These are phyloP conservation scores for Drosophila littoralis DNA, from an alignment of 1,140 invertebrate species.

Conservation along the genomic window DNA sequence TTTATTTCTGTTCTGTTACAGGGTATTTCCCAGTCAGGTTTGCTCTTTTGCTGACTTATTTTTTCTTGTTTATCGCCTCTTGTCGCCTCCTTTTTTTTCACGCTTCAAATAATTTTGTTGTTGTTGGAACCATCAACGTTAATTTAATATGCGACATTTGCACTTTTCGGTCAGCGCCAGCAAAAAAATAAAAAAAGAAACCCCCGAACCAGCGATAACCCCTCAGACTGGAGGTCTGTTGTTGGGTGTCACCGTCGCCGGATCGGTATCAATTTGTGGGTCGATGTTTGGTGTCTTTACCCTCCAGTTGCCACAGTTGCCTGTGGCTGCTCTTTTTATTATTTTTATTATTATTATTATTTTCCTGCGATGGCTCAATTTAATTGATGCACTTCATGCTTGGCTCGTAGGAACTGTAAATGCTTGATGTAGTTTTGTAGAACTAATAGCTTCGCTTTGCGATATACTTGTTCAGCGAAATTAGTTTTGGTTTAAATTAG, in stretches of 20 bases:
- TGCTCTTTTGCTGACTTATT: neutral
- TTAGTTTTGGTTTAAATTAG: neutral
- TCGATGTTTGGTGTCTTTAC: conserved; percentile 7
- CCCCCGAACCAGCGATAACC: conserved; percentile 13
- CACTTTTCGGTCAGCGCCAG: conserved; percentile 65
- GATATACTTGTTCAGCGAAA: neutral
- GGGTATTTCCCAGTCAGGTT: neutral
- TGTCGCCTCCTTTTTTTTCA: conserved; percentile 44
- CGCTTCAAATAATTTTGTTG: conserved; percentile 58
- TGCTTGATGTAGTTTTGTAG: conserved; percentile 22
- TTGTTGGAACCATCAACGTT: conserved; percentile 53
- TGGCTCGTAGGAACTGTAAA: conserved; percentile 32
- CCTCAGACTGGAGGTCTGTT: neutral
- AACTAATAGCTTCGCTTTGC: conserved; percentile 5
- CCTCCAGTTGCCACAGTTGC: neutral
- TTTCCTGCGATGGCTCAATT: conserved; percentile 61
- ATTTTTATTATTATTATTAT: conserved; percentile 22
- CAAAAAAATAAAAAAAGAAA: neutral
- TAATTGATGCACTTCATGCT: conserved; percentile 65
- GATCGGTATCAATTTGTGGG: conserved; percentile 26
- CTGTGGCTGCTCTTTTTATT: conserved; percentile 13
- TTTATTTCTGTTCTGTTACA: neutral
- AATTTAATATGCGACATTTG: conserved; percentile 81
- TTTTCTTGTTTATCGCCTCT: conserved; percentile 2
- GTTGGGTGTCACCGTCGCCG: conserved; percentile 12